Conservation (phyloP, 2,797 vertebrate species). For the Epinephelus coioides region DNA sequence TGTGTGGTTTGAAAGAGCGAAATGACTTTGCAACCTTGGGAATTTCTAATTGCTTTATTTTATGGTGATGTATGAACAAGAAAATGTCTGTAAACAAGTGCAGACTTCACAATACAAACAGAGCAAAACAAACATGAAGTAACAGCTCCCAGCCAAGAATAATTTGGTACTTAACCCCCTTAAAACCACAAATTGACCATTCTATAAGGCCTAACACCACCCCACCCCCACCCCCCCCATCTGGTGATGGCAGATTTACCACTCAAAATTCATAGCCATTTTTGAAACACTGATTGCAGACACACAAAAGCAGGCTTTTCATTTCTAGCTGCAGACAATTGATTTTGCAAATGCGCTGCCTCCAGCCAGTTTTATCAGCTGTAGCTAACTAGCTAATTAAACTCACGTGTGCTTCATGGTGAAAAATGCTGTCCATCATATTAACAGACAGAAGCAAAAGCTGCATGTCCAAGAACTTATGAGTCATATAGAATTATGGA, state of each 20-base stretch:
- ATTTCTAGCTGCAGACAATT: not conserved
- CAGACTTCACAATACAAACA: constrained; percentile 2
- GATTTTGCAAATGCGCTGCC: not conserved
- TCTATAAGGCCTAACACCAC: not conserved
- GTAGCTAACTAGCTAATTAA: not conserved
- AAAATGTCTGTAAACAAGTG: constrained; percentile 28
- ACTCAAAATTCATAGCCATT: not conserved
- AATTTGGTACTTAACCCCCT: not conserved
- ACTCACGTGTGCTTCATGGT: not conserved
- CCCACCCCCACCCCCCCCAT: not conserved
- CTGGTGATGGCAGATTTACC: not conserved
- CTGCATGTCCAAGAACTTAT: not conserved
- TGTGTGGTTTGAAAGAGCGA: constrained; percentile 14
- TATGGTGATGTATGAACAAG: constrained; percentile 26
- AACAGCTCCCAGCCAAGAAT: not conserved
- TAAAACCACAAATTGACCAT: not conserved
- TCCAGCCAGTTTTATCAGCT: not conserved
- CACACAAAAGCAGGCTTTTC: not conserved
- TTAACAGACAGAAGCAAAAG: not conserved
- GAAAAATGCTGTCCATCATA: not conserved
- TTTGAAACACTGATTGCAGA: not conserved
- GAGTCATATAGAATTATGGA: not conserved
- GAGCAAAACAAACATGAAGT: not conserved
- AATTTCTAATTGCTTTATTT: constrained; percentile 23
- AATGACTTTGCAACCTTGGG: constrained; percentile 10